Evolutionary conservation across 92 coral and sea anemone genomes (phyloP).

Genomic region (Palythoa heliodiscus): DNA sequence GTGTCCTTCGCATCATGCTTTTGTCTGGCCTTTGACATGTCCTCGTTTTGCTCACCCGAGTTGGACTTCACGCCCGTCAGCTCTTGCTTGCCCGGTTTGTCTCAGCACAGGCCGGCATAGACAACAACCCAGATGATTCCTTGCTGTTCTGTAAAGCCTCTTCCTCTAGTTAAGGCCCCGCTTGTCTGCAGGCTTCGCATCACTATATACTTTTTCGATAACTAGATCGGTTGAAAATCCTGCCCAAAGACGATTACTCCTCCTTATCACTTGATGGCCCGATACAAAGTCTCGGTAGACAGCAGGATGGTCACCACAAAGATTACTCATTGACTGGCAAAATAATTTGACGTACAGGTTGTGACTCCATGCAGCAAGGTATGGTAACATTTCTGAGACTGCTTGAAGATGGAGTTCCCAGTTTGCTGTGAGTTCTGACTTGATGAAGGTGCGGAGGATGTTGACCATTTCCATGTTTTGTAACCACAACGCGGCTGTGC

Average conservation of each 20-base stretch:
- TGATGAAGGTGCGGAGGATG: conserved; percentile 31
- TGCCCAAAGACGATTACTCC: not conserved
- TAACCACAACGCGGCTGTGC: conserved; percentile 46
- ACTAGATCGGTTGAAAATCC: not conserved
- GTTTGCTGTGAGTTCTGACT: conserved; percentile 39
- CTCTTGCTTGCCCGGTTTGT: not conserved
- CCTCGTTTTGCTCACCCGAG: not conserved
- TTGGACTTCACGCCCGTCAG: not conserved
- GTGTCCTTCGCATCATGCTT: not conserved
- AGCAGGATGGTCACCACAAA: not conserved
- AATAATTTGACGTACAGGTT: not conserved
- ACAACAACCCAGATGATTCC: not conserved
- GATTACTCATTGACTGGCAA: not conserved
- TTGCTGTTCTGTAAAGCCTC: not conserved
- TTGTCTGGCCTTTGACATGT: not conserved
- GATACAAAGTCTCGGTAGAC: not conserved
- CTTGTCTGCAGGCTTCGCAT: not conserved
- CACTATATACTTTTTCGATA: not conserved
- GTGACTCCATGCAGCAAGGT: not conserved
- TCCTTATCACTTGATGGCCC: not conserved
- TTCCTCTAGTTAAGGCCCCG: not conserved
- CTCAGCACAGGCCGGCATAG: not conserved
- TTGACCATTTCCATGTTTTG: too few relatives aligned
- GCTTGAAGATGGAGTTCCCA: conserved; percentile 50
- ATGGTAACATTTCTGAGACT: not conserved